Evolutionary conservation across 2,113 vertebrate genomes (phyloP), one percentile per base, ranked within the genome.

Genomic region (Chamaea fasciata): DNA sequence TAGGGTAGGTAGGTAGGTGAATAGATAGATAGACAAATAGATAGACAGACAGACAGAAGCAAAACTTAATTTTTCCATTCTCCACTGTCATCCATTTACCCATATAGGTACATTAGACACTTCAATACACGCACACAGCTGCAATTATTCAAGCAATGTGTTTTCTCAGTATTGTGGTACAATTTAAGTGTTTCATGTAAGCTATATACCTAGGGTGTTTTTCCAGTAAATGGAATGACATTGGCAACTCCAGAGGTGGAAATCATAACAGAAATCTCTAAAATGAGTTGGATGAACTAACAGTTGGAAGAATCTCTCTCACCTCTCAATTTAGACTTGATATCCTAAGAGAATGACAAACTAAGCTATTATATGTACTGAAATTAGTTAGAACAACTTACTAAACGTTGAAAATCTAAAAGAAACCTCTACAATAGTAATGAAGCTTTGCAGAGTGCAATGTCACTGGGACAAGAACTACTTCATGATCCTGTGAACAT

Each of bases 41-140:
- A 46, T 7, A 67, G 23, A 75, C 7, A 37, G 6, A 42, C 6
- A 56, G 28, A 78, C 42, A 35, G 44, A 47, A 8, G 31, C 6
- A 70, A 81, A 92, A 71, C 9, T 47, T n/a, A 24, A 41, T 68
- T 27, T 26, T 64, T 83, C 30, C 17, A 6, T 57, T 87, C 31
- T 71, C 31, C 8, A 18, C 68, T 67, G 46, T 44, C 60, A 79
- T 37, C n/a, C 15, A 26, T 59, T 75, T 79, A 41, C 35, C 35
- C 11, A 0, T 41, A 13, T 17, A n/a, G 5, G 4, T 28, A 20
- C 9, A 50, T 7, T 22, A 63, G 31, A 37, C 15, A 28, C 52
- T 21, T 42, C 41, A 50, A n/a, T 9, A 13, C 30, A 15, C 13
- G 42, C 27, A 63, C 26, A 39, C 7, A 50, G 20, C 11, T 41